Evolutionary conservation across 2,113 vertebrate genomes (phyloP).

Genomic region (Coregonus clupeaformis): DNA sequence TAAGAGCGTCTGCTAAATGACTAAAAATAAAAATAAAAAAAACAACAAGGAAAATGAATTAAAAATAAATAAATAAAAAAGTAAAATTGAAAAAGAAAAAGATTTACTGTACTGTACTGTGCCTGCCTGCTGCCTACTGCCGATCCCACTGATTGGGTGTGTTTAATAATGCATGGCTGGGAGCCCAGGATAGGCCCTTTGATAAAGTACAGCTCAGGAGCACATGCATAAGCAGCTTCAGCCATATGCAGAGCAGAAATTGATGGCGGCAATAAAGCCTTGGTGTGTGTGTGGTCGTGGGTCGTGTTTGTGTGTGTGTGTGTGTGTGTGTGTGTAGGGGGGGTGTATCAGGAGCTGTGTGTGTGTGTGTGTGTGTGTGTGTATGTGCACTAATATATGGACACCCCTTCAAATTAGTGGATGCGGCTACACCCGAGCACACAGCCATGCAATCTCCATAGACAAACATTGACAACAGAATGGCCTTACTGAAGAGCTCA

Average conservation of each 20-base stretch:
- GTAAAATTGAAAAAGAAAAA: too few species aligned
- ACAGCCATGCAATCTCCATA: too few species aligned
- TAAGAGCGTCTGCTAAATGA: too few species aligned
- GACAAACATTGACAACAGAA: too few species aligned
- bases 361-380: background rate
- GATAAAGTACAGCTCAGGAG: constrained; percentile 75
- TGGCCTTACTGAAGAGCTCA: too few species aligned
- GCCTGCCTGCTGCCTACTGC: constrained; percentile 18
- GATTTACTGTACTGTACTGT: constrained; percentile 23
- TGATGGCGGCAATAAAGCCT: constrained; percentile 76
- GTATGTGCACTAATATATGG: background rate
- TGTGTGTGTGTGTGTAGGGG: constrained; percentile 23
- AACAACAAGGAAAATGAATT: too few species aligned
- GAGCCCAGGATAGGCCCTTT: constrained; percentile 72
- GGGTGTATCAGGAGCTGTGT: constrained; percentile 5
- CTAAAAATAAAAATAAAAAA: too few species aligned
- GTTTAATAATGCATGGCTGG: constrained; percentile 80
- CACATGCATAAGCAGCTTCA: constrained; percentile 78
- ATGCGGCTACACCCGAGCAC: too few species aligned
- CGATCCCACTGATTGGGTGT: constrained; percentile 53
- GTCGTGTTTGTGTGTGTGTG: constrained; percentile 11
- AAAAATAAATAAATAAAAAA: too few species aligned
- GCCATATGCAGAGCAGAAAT: constrained; percentile 78
- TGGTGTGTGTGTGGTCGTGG: constrained; percentile 22
- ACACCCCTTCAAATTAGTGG: too few species aligned